Base-by-base conservation (phyloP, 2,113 vertebrate species). In the Hydrolagus affinis region DNA sequence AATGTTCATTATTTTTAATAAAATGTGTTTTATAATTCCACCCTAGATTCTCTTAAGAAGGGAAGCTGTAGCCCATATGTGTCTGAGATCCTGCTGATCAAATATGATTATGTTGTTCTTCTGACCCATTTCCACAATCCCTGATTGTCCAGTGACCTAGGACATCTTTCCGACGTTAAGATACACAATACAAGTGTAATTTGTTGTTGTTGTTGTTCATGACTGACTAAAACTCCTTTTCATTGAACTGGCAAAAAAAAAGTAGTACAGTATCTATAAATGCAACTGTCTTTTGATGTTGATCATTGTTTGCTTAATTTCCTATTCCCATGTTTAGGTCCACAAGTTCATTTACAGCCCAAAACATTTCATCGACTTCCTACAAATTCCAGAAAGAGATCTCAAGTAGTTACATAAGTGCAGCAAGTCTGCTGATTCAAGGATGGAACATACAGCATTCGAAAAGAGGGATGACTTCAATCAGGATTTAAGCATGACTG, bases 361-460 rank as follows among this genome's bases (percentile, higher is more conserved):
- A 94, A 85, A 87, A 89, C 90, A 75, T 90, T 91, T 86, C 93
- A 92, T 87, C 93, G 88, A 88, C 91, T 92, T 86, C 88, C 90
- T 86, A 11, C 87, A 85, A 14, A 85, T 68, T 86, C 87, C 44
- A 92, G 89, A 70, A 94, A 88, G 86, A 93, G 89, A 90, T 93
- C 93, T 89, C 91, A 91, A 70, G 86, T 93, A 87, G 87, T 88
- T 57, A 94, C 91, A 62, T 94, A 90, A 90, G 75, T 77, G 23
- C 60, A 80, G 56, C 62, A 62, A 66, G 77, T 68, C 28, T 15
- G 66, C 15, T 4, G 15, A 68, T 17, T 12, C 15, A 14, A 68
- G 25, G 30, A 56, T 75, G 62, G 28, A 3, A n/a, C 21, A n/a
- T n/a, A 28, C 1, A 62, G 59, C 15, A 25, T 23, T 28, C 23